Evolutionary conservation across 2,797 vertebrate species (phyloP).

Genomic region (Melanotaenia trifasciata): DNA sequence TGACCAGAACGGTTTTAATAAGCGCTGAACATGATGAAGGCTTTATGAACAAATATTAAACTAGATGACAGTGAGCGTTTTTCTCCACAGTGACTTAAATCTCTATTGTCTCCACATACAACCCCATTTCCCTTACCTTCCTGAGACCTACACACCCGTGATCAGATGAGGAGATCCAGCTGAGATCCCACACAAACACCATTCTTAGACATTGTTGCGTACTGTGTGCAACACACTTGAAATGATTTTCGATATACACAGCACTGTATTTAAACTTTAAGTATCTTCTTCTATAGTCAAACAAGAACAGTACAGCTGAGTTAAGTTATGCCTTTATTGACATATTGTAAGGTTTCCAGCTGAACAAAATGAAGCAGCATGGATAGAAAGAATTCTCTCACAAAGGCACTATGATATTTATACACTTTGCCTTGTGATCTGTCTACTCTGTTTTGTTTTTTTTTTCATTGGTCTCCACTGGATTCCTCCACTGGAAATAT

Average conservation of each 20-base stretch:
- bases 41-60: conserved; percentile 69
- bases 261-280: conserved; percentile 24
- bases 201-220: conserved; percentile 19
- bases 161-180: conserved; percentile 66
- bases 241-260: background rate
- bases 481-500: conserved; percentile 24
- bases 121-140: conserved; percentile 87
- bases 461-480: conserved; percentile 24
- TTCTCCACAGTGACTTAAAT: conserved; percentile 76
- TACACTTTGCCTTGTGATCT: conserved; percentile 68
- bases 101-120: conserved; percentile 35
- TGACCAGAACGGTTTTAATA: background rate
- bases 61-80: conserved; percentile 67
- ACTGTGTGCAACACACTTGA: conserved; percentile 20
- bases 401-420: conserved; percentile 70
- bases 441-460: conserved; percentile 31
- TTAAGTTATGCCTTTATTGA: conserved; percentile 74
- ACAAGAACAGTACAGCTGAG: conserved; percentile 57
- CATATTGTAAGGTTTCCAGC: conserved; percentile 56
- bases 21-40: conserved; percentile 60
- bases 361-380: conserved; percentile 65
- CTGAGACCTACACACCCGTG: conserved; percentile 88
- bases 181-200: conserved; percentile 54
- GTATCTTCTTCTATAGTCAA: conserved; percentile 50
- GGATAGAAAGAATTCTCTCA: conserved; percentile 60